phyloP scores from a whole-genome alignment of 1,140 invertebrate species.

The Heterodera schachtii region DNA sequence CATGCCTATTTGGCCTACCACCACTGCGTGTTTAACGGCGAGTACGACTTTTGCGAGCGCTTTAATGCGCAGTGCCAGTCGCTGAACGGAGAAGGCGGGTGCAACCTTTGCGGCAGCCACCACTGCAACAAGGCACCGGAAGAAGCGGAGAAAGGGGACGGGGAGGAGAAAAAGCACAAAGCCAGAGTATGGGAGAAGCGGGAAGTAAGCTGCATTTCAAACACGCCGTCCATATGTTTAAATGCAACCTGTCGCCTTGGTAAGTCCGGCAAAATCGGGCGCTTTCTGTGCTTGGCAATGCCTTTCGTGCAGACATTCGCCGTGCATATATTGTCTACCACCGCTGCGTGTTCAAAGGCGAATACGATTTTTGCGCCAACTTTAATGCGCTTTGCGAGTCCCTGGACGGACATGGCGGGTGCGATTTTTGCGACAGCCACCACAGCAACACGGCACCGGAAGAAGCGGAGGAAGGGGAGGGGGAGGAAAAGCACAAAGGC shows the following conservation, averaged over 20 bases:
- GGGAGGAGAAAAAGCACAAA: background rate
- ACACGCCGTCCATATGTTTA: background rate
- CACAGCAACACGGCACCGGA: background rate
- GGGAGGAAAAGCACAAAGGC: too few relatives aligned
- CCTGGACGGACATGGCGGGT: background rate
- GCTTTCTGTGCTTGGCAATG: too few relatives aligned
- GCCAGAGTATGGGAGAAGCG: too few relatives aligned
- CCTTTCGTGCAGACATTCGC: background rate
- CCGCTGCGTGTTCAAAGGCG: background rate
- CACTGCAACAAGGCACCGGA: background rate
- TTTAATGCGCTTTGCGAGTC: background rate
- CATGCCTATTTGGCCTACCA: background rate
- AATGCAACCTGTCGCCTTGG: background rate
- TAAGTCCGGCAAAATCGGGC: background rate
- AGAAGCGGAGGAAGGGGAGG: too few relatives aligned
- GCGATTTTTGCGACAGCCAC: background rate
- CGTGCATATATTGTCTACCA: background rate
- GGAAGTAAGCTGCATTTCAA: background rate
- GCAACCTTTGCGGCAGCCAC: background rate
- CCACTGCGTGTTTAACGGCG: background rate
- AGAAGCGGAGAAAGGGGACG: too few relatives aligned
- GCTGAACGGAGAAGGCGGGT: background rate
- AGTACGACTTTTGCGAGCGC: background rate
- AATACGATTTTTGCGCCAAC: background rate
- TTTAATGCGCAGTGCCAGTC: background rate